These are phyloP conservation scores for Bubo blakistoni DNA, from an alignment of 2,113 vertebrate species.

Conservation along the genomic window DNA sequence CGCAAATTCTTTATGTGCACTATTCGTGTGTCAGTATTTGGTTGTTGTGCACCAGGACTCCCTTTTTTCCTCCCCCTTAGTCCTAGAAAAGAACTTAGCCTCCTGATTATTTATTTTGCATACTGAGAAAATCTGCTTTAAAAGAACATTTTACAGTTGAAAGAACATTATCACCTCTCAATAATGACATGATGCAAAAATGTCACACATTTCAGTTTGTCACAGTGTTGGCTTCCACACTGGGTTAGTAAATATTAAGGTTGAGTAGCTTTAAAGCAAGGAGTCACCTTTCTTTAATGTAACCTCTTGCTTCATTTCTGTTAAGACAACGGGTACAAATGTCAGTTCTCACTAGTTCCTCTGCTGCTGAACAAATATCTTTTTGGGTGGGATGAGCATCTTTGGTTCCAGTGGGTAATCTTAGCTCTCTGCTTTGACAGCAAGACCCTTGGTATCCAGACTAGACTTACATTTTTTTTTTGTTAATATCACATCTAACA, in stretches of 20 bases:
- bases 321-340: not conserved
- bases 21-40: not conserved
- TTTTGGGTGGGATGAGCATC: not conserved
- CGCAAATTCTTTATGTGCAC: fast-evolving
- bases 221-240: not conserved
- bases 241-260: not conserved
- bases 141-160: not conserved
- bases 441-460: not conserved
- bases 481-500: not conserved
- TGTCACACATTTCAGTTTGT: not conserved
- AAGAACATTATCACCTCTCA: not conserved
- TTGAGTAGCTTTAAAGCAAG: not conserved
- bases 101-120: not conserved
- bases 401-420: not conserved
- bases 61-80: not conserved
- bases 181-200: not conserved
- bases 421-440: not conserved
- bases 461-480: not conserved
- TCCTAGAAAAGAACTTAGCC: not conserved
- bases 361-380: not conserved
- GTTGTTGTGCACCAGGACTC: not conserved
- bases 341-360: not conserved
- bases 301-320: not conserved
- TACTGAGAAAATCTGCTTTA: not conserved
- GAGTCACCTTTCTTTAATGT: not conserved